Evolutionary conservation across 2,797 vertebrate species (phyloP).

Genomic region (Bovichtus diacanthus): DNA sequence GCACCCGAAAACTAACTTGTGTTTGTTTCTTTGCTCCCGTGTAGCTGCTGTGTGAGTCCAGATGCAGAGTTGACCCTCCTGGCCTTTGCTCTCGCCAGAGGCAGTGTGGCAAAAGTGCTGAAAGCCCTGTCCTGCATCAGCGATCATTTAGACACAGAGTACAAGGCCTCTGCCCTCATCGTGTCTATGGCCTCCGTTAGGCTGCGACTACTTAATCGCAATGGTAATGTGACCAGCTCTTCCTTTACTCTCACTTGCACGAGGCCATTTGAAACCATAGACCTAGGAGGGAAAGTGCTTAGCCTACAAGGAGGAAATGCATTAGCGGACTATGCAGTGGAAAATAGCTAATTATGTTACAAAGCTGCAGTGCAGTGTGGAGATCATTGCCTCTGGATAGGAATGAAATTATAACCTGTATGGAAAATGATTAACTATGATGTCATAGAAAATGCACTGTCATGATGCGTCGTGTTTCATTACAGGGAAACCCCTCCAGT

Average conservation of each 20-base stretch:
- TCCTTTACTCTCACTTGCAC: constrained; percentile 7
- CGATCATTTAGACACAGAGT: constrained; percentile 88
- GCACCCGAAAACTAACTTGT: background rate
- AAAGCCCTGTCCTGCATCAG: constrained; percentile 91
- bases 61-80: constrained; percentile 94
- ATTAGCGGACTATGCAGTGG: constrained; percentile 26
- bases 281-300: constrained; percentile 29
- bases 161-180: constrained; percentile 91
- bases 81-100: constrained; percentile 95
- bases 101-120: constrained; percentile 94
- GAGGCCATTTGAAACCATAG: constrained; percentile 20
- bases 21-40: constrained; percentile 10
- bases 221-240: constrained; percentile 83
- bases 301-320: constrained; percentile 8
- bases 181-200: constrained; percentile 93
- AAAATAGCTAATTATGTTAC: constrained; percentile 17
- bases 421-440: background rate
- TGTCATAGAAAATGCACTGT: background rate
- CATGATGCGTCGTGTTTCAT: constrained; percentile 1
- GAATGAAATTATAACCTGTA: constrained; percentile 5
- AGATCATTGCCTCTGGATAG: background rate
- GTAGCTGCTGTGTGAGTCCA: constrained; percentile 92
- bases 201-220: constrained; percentile 93
- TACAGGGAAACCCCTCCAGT: constrained; percentile 91
- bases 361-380: background rate